Conservation (phyloP, 2,113 vertebrate genomes). For the Chlamydotis undulata region DNA sequence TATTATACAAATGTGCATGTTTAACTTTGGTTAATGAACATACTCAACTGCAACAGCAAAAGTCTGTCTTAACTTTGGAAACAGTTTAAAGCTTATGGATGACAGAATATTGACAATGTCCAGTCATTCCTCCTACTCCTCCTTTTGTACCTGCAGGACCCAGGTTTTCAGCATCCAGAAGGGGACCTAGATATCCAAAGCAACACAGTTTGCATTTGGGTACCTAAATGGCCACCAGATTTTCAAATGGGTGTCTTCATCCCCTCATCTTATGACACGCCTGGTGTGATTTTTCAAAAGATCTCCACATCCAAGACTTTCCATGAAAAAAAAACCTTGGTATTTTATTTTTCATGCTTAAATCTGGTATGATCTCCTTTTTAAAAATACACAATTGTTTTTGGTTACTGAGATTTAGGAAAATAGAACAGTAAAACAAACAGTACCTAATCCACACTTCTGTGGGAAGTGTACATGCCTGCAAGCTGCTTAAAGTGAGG, state of each 20-base stretch:
- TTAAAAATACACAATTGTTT: neutral
- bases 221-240: neutral
- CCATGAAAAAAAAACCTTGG: neutral
- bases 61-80: slow-evolving; percentile 14
- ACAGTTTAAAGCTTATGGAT: slow-evolving; percentile 1
- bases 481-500: slow-evolving; percentile 76
- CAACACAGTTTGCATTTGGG: neutral
- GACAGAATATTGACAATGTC: neutral
- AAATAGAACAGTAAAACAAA: neutral
- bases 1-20: neutral
- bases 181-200: neutral
- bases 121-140: neutral
- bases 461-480: slow-evolving; percentile 65
- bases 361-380: neutral
- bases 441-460: neutral
- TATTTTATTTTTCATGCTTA: neutral
- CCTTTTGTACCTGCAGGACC: neutral
- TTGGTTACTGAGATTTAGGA: neutral
- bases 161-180: neutral
- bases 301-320: neutral
- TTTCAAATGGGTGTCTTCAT: neutral
- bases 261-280: fast-evolving
- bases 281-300: neutral
- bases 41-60: neutral
- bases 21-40: slow-evolving; percentile 44